Conservation (phyloP, 37 sponge, comb jelly and placozoan species). For the Hexactinellida sp. region DNA sequence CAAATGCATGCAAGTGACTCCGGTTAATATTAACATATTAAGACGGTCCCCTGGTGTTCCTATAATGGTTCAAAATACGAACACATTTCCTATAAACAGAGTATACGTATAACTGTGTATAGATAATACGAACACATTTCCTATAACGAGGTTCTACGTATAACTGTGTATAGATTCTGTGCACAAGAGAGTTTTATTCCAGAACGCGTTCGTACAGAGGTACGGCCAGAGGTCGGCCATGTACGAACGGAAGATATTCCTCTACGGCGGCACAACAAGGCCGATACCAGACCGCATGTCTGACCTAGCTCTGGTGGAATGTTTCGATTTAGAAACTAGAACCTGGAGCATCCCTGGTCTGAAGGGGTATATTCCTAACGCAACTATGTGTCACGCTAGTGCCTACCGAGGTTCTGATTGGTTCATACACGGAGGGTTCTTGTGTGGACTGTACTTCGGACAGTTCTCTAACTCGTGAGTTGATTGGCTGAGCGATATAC, state of each 20-base stretch:
- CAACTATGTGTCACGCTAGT: conserved; percentile 3
- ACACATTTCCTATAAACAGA: too few relatives aligned
- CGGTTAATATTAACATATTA: too few relatives aligned
- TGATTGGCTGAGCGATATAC: too few relatives aligned
- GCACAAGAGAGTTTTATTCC: background rate
- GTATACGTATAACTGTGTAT: too few relatives aligned
- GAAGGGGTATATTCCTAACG: background rate
- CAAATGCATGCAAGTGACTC: too few relatives aligned
- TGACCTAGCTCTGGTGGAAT: background rate
- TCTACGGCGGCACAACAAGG: background rate
- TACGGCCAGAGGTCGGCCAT: background rate
- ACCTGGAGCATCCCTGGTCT: background rate
- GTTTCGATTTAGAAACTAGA: background rate
- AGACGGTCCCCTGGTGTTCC: too few relatives aligned
- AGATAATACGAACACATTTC: too few relatives aligned
- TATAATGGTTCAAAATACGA: too few relatives aligned
- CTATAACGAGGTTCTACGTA: too few relatives aligned
- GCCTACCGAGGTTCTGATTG: background rate
- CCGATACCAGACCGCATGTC: background rate
- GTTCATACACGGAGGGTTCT: background rate
- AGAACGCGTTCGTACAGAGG: conserved; percentile 2
- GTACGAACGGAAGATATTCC: background rate
- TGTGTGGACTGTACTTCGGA: background rate
- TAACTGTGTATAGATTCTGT: background rate
- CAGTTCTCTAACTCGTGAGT: conserved; percentile 1